Conservation (phyloP, 1,140 invertebrate genomes). For the Chlorops oryzae region DNA sequence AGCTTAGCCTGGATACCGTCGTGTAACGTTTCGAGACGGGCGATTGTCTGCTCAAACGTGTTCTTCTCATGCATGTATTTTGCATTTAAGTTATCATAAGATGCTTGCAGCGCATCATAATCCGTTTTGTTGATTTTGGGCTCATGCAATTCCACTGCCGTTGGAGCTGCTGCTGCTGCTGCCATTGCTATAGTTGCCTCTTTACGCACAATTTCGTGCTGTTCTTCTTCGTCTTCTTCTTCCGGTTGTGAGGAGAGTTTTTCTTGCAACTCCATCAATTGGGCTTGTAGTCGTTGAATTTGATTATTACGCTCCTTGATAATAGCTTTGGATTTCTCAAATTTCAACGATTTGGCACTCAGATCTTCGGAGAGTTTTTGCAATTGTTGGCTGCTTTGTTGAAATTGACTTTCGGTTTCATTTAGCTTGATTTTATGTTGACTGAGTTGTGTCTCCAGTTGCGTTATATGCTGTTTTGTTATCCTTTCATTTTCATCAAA, state of each 20-base stretch:
- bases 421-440: too few species aligned
- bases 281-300: slow-evolving; percentile 36
- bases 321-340: slow-evolving; percentile 44
- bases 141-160: not conserved
- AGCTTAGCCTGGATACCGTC: slow-evolving; percentile 57
- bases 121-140: slow-evolving; percentile 1
- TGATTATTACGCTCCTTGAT: slow-evolving; percentile 40
- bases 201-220: not conserved
- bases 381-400: slow-evolving; percentile 6
- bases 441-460: too few species aligned
- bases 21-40: slow-evolving; percentile 32
- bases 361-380: slow-evolving; percentile 20
- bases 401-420: too few species aligned
- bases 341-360: slow-evolving; percentile 34
- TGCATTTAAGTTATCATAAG: slow-evolving; percentile 48
- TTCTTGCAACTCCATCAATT: slow-evolving; percentile 18
- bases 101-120: slow-evolving; percentile 28
- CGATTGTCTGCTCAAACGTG: slow-evolving; percentile 29
- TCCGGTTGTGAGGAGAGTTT: slow-evolving; percentile 10
- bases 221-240: slow-evolving; percentile 8
- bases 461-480: too few species aligned
- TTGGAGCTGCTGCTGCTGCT: not conserved
- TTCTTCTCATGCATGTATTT: slow-evolving; percentile 33
- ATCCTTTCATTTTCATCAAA: too few species aligned
- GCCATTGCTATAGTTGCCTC: not conserved